Conservation (phyloP, 2,113 vertebrate genomes). For the Aspiorhynchus laticeps region DNA sequence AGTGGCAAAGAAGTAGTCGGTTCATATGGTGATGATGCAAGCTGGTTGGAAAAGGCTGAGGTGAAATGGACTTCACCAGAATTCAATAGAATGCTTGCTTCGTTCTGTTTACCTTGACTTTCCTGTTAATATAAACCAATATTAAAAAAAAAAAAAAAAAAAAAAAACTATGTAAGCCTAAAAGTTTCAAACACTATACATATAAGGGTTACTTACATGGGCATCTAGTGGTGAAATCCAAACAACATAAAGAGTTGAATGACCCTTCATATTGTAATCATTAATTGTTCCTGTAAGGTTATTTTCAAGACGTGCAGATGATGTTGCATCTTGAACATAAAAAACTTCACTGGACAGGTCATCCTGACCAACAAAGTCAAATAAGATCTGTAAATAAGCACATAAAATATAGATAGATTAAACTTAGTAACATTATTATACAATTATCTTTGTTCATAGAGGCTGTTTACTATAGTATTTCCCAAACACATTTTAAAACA, state of each 20-base stretch:
- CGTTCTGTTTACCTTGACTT: not conserved
- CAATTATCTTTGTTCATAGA: not conserved
- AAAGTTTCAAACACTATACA: not conserved
- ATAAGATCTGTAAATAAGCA: slow-evolving; percentile 19
- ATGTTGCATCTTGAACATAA: slow-evolving; percentile 37
- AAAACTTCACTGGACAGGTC: slow-evolving; percentile 36
- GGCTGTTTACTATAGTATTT: too few relatives aligned
- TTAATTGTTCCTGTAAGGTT: slow-evolving; percentile 30
- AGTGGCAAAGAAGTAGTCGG: not conserved
- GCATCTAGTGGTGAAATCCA: slow-evolving; percentile 32
- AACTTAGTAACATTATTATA: not conserved
- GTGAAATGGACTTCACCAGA: not conserved
- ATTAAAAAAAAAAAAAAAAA: too few relatives aligned
- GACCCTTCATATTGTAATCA: slow-evolving; percentile 33
- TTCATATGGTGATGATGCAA: not conserved
- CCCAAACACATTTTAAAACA: too few relatives aligned
- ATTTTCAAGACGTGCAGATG: slow-evolving; percentile 40
- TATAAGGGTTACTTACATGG: slow-evolving; percentile 7
- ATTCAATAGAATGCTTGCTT: not conserved
- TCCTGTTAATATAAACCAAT: too few relatives aligned
- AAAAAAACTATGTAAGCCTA: too few relatives aligned
- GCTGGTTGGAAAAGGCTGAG: not conserved
- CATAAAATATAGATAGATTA: not conserved
- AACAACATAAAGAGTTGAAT: slow-evolving; percentile 45
- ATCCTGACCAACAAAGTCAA: slow-evolving; percentile 49